These are phyloP conservation scores for Sebastes diploproa DNA, from an alignment of 2,797 vertebrate genomes.

Conservation along the genomic window DNA sequence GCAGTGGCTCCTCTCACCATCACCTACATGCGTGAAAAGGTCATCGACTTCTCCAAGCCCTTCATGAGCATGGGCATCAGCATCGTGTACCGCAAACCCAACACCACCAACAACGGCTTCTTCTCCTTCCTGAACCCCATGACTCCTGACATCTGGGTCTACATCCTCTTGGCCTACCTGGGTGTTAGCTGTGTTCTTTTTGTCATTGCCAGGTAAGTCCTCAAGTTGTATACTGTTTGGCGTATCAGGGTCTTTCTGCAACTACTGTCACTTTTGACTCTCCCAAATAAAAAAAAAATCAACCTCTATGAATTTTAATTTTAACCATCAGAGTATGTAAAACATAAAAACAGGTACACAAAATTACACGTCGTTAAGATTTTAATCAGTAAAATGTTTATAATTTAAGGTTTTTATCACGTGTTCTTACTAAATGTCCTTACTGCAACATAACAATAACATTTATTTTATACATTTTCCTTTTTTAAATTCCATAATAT, in stretches of 20 bases:
- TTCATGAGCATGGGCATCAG: slow-evolving; percentile 97
- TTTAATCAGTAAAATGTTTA: too few species aligned
- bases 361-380: too few species aligned
- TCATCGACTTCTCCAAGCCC: slow-evolving; percentile 97
- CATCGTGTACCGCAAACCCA: slow-evolving; percentile 96
- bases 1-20: slow-evolving; percentile 97
- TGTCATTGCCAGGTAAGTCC: slow-evolving; percentile 95
- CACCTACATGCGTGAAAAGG: slow-evolving; percentile 95
- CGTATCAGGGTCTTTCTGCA: neutral
- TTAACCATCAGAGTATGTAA: too few species aligned
- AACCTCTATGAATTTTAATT: too few species aligned
- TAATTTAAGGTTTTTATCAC: too few species aligned
- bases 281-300: too few species aligned
- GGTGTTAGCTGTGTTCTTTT: slow-evolving; percentile 99
- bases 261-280: too few species aligned
- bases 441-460: too few species aligned
- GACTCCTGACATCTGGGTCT: slow-evolving; percentile 99
- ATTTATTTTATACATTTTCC: too few species aligned
- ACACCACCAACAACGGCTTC: slow-evolving; percentile 94
- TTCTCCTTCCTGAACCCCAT: slow-evolving; percentile 99
- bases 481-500: too few species aligned
- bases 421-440: too few species aligned
- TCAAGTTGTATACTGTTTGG: neutral
- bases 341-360: too few species aligned
- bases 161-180: slow-evolving; percentile 96